A percentile compares a stretch with the other conserved stretches of the same genome.
These are phyloP conservation scores for Girardia tigrina DNA, from an alignment of 2,888 invertebrate species.

Conservation along the genomic window DNA sequence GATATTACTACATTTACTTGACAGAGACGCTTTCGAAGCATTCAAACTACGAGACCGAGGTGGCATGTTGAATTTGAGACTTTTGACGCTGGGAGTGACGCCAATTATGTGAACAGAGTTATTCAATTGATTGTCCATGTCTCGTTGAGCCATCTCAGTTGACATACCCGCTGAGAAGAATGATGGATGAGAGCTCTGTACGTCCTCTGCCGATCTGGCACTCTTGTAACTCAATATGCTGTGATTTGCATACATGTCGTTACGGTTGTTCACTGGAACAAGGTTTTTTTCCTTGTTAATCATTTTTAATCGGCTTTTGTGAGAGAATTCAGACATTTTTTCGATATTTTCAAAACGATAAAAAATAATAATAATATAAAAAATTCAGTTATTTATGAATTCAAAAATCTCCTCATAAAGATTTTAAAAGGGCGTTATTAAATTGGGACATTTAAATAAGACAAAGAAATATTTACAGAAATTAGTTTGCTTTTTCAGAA, in stretches of 20 bases:
- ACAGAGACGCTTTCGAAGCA: slow-evolving; percentile 2
- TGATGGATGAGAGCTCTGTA: background rate
- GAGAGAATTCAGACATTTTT: slow-evolving; percentile 10
- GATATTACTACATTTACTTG: background rate
- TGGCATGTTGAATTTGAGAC: background rate
- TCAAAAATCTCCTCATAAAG: too few species aligned
- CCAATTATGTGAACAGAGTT: slow-evolving; percentile 7
- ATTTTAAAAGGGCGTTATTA: background rate
- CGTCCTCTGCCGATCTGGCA: slow-evolving; percentile 8
- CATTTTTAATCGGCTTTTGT: background rate
- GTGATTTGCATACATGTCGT: background rate
- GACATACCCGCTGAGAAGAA: background rate
- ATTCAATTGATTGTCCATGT: background rate
- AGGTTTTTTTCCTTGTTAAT: background rate
- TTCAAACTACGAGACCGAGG: slow-evolving; percentile 12
- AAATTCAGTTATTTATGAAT: too few species aligned
- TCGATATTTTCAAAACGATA: too few species aligned
- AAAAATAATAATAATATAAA: too few species aligned
- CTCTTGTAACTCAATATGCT: background rate
- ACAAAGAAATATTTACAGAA: too few species aligned
- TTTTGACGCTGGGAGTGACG: background rate
- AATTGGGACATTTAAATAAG: background rate
- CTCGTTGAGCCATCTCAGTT: background rate
- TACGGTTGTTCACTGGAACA: background rate
- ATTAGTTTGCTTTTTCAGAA: too few species aligned